phyloP scores from a whole-genome alignment of 2,888 invertebrate genomes.

The Agrotis exclamationis region DNA sequence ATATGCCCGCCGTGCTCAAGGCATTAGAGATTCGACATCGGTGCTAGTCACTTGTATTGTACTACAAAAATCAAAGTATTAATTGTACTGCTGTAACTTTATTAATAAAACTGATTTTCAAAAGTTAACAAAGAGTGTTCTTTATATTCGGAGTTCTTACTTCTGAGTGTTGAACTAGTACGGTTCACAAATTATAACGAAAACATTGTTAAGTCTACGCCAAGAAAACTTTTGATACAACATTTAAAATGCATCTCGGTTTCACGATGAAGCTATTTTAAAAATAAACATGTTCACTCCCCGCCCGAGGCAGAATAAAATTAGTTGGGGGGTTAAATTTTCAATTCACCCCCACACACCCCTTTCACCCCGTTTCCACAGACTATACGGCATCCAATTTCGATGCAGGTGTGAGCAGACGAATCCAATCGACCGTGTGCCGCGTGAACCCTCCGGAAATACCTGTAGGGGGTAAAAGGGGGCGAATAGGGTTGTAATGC shows the following conservation, averaged over 20 bases:
- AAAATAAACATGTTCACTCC: slow-evolving; percentile 37
- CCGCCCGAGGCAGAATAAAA: slow-evolving; percentile 25
- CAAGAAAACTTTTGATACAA: neutral
- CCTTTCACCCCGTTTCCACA: slow-evolving; percentile 12
- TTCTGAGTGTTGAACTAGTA: no score
- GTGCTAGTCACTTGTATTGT: no score
- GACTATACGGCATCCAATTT: slow-evolving; percentile 50
- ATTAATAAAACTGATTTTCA: no score
- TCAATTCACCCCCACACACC: slow-evolving; percentile 38
- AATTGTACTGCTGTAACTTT: no score
- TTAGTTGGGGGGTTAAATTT: slow-evolving; percentile 44
- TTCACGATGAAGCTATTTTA: slow-evolving; percentile 18
- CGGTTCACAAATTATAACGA: no score
- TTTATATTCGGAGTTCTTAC: no score
- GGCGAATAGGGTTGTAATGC: slow-evolving; percentile 33
- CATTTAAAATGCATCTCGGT: slow-evolving; percentile 24
- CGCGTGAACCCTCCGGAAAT: slow-evolving; percentile 21
- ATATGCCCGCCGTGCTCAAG: no score
- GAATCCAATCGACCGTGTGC: slow-evolving; percentile 45
- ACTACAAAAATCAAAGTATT: no score
- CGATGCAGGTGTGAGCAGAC: slow-evolving; percentile 54
- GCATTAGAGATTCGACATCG: no score
- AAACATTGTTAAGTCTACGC: neutral
- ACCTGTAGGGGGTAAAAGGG: slow-evolving; percentile 33
- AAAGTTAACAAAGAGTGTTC: no score